These are phyloP conservation scores for Cinclus mexicanus DNA, from an alignment of 2,113 vertebrate genomes.

Conservation along the genomic window DNA sequence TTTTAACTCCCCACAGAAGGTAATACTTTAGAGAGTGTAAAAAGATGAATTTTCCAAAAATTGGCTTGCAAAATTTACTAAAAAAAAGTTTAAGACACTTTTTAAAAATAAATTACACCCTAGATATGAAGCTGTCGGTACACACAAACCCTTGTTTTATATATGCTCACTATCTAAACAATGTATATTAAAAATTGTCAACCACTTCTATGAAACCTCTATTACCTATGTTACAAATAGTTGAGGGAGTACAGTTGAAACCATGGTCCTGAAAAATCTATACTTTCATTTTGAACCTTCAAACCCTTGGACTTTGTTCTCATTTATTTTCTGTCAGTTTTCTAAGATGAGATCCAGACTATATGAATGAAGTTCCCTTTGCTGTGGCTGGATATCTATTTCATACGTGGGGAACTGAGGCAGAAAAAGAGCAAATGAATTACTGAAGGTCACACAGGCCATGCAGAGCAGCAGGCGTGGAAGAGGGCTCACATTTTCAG, in stretches of 20 bases:
- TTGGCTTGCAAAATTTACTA: background rate
- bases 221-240: background rate
- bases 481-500: background rate
- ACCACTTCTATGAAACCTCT: background rate
- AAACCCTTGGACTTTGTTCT: background rate
- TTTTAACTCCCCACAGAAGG: background rate
- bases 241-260: background rate
- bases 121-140: background rate
- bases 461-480: background rate
- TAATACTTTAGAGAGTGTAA: background rate
- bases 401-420: background rate
- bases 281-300: background rate
- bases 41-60: background rate
- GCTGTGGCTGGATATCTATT: background rate
- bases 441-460: background rate
- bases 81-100: background rate
- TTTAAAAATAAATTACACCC: background rate
- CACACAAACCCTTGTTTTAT: background rate
- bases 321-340: background rate
- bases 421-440: constrained; percentile 22
- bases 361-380: background rate
- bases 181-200: background rate
- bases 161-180: background rate
- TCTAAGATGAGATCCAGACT: background rate
- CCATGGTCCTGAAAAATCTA: background rate